These are phyloP conservation scores for Monoplex corrugatus DNA, from an alignment of 2,888 invertebrate genomes.

Conservation along the genomic window DNA sequence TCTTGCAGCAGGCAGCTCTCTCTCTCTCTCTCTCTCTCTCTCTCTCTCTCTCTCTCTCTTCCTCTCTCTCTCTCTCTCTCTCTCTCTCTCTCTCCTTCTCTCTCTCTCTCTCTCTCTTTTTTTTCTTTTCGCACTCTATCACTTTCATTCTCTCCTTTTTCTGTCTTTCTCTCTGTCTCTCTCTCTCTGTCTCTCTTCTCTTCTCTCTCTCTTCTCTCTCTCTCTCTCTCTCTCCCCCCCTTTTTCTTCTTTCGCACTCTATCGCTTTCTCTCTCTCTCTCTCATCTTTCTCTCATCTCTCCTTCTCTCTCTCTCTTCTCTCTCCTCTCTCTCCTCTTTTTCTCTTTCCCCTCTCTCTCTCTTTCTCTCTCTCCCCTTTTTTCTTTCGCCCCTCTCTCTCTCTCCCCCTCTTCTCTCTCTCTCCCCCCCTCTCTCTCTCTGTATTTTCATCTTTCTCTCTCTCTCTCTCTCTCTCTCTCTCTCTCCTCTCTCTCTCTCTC, in stretches of 20 bases:
- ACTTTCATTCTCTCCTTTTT: too few species aligned
- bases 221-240: not conserved
- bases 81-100: too few species aligned
- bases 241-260: not conserved
- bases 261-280: not conserved
- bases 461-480: constrained; percentile 33
- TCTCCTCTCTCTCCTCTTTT: not conserved
- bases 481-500: not conserved
- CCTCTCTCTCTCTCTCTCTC: too few species aligned
- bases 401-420: not conserved
- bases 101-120: not conserved
- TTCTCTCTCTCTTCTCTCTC: not conserved
- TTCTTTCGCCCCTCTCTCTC: not conserved
- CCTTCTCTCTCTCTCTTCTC: not conserved
- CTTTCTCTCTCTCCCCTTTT: not conserved
- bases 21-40: not conserved
- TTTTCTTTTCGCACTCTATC: too few species aligned
- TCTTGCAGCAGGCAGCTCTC: too few species aligned
- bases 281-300: not conserved
- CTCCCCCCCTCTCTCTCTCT: constrained; percentile 8
- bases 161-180: too few species aligned
- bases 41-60: not conserved
- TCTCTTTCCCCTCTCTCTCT: not conserved
- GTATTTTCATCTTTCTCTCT: constrained; percentile 21
- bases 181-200: not conserved